Evolutionary conservation across 2,888 invertebrate species (phyloP), one percentile per base, ranked within the genome.

Genomic region (Ferrisia virgata): DNA sequence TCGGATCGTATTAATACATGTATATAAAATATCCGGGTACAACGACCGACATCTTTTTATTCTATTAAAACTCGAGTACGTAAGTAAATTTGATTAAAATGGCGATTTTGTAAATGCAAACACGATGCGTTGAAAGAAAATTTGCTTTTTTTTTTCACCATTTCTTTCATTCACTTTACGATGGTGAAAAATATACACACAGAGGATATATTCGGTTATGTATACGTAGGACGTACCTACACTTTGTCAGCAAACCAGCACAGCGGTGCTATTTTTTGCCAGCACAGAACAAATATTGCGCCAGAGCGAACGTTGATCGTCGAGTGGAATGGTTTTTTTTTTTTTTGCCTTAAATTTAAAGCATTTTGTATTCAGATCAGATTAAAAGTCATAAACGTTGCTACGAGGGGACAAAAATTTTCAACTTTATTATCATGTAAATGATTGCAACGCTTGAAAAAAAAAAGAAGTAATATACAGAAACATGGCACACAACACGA

Each of bases 381-480:
- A 76, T 76, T 76, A 76, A 76, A 76, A 76, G 72, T 76, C 72
- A 36, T 76, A 76, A 76, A 76, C 72, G 72, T 76, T 76, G 36
- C 22, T 36, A 76, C 72, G 72, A 76, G 36, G 18, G 72, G 72
- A 36, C 33, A 31, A 76, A 76, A 76, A 76, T 18, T 76, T 33
- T 36, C 72, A 36, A 76, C 72, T 76, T 76, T 76, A 76, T 76
- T 76, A 76, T 76, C 72, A 76, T 76, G 72, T 76, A 76, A 76
- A 76, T 76, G 72, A 76, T 76, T 76, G 36, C 72, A 76, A 76
- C 36, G 72, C 18, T 76, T 76, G 1, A 69, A 76, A 76, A 76
- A 76, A 76, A 76, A 76, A 76, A 76, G 36, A 76, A 15, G 72
- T 76, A 76, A 76, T 76, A 76, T 76, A 33, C 6, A 8, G 72